phyloP scores from a whole-genome alignment of 2,888 invertebrate genomes.

The Nomada flava region DNA sequence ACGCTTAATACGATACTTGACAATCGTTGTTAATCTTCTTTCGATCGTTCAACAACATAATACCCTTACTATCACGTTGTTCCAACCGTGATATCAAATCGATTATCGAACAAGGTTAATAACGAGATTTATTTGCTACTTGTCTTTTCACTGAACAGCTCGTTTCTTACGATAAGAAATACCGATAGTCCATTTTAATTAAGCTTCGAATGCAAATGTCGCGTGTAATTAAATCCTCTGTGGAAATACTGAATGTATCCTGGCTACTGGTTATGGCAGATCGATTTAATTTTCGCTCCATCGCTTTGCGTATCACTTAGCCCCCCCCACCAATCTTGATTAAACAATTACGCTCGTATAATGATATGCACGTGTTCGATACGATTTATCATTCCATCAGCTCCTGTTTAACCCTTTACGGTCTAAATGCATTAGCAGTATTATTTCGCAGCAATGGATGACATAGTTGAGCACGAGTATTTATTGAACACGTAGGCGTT shows the following conservation, averaged over 20 bases:
- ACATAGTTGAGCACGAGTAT: neutral
- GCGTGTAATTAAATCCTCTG: conserved; percentile 14
- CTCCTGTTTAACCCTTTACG: conserved; percentile 27
- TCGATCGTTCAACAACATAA: conserved; percentile 29
- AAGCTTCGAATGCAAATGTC: neutral
- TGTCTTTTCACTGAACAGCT: neutral
- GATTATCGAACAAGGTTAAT: conserved; percentile 4
- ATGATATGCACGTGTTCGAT: neutral
- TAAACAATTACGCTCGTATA: conserved; percentile 12
- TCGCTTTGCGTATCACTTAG: conserved; percentile 2
- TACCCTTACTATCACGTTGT: conserved; percentile 29
- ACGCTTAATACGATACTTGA: conserved; percentile 43
- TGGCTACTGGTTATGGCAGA: conserved; percentile 5
- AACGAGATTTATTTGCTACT: neutral
- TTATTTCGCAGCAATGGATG: too few species aligned
- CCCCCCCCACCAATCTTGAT: conserved; percentile 1
- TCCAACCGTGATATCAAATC: conserved; percentile 38
- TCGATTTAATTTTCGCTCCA: conserved; percentile 19
- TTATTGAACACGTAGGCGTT: neutral
- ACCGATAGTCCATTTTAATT: conserved; percentile 12
- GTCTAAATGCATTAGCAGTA: neutral
- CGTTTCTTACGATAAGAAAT: neutral
- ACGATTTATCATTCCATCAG: conserved; percentile 15
- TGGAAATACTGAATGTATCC: neutral
- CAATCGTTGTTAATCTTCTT: conserved; percentile 25